These are phyloP conservation scores for Centroberyx gerrardi DNA, from an alignment of 2,797 vertebrate species.

Conservation along the genomic window DNA sequence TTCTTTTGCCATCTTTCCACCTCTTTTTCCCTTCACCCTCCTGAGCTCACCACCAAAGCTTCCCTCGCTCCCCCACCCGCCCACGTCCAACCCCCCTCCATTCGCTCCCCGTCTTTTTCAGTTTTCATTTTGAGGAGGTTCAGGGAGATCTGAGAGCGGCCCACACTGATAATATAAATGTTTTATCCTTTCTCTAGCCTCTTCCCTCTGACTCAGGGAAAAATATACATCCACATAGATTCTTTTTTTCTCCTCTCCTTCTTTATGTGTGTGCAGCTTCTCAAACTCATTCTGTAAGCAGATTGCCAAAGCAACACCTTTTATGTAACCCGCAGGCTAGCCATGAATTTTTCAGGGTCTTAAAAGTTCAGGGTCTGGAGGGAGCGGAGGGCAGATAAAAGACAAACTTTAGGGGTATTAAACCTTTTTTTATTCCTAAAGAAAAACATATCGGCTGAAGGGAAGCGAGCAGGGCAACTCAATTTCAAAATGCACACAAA, in stretches of 20 bases:
- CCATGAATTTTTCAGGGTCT: slow-evolving; percentile 75
- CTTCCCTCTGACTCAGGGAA: slow-evolving; percentile 72
- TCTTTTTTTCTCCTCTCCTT: slow-evolving; percentile 25
- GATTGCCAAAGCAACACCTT: slow-evolving; percentile 76
- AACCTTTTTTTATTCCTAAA: slow-evolving; percentile 8
- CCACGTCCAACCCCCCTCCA: slow-evolving; percentile 41
- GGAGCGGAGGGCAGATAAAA: slow-evolving; percentile 60
- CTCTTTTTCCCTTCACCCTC: slow-evolving; percentile 16
- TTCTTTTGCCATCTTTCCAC: slow-evolving; percentile 11
- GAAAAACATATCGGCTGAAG: slow-evolving; percentile 34
- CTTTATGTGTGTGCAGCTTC: slow-evolving; percentile 68
- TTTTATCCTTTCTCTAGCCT: slow-evolving; percentile 75
- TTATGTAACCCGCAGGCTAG: slow-evolving; percentile 75
- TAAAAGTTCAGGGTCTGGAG: slow-evolving; percentile 65
- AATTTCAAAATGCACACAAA: slow-evolving; percentile 33
- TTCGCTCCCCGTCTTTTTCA: neutral
- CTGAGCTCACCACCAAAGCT: slow-evolving; percentile 31
- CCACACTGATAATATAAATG: slow-evolving; percentile 73
- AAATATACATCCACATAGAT: slow-evolving; percentile 47
- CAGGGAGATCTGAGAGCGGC: slow-evolving; percentile 66
- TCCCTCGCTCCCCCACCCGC: slow-evolving; percentile 16
- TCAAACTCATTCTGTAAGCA: slow-evolving; percentile 79
- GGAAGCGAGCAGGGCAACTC: slow-evolving; percentile 3
- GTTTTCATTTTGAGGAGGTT: slow-evolving; percentile 31
- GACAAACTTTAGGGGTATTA: slow-evolving; percentile 50